Percentiles rank a stretch among this genome's conserved stretches.
Conservation (phyloP, 2,797 vertebrate genomes). For the Sebastes hubbsi region DNA sequence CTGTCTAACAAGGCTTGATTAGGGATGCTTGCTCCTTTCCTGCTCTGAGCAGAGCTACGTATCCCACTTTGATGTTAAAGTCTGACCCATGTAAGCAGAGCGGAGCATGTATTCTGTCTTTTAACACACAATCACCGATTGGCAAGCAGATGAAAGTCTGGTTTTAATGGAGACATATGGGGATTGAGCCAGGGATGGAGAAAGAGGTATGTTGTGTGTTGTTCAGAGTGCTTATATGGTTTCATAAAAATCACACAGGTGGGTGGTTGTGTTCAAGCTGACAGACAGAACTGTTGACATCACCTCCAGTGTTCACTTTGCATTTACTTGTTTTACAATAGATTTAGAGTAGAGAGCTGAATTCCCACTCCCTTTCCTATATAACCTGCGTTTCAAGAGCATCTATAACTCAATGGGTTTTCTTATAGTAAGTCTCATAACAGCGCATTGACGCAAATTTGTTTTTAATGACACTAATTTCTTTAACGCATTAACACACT, state of each 20-base stretch:
- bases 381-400: background rate
- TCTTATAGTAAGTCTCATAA: too few species aligned
- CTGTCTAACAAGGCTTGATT: conserved; percentile 66
- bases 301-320: background rate
- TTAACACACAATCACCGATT: conserved; percentile 69
- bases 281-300: conserved; percentile 33
- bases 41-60: conserved; percentile 30
- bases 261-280: conserved; percentile 21
- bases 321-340: background rate
- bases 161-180: conserved; percentile 71
- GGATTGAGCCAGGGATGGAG: conserved; percentile 13
- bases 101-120: conserved; percentile 61
- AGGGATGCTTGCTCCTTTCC: conserved; percentile 50
- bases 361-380: background rate
- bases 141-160: conserved; percentile 65
- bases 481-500: too few species aligned
- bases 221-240: conserved; percentile 25
- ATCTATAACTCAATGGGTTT: background rate
- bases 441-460: fast-evolving
- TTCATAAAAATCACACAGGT: conserved; percentile 50
- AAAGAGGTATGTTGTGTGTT: conserved; percentile 29
- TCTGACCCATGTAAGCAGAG: conserved; percentile 49
- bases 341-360: background rate
- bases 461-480: too few species aligned
- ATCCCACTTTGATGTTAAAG: conserved; percentile 61